These are phyloP conservation scores for Ypsolopha scabrella DNA, from an alignment of 2,888 invertebrate genomes.

Conservation along the genomic window DNA sequence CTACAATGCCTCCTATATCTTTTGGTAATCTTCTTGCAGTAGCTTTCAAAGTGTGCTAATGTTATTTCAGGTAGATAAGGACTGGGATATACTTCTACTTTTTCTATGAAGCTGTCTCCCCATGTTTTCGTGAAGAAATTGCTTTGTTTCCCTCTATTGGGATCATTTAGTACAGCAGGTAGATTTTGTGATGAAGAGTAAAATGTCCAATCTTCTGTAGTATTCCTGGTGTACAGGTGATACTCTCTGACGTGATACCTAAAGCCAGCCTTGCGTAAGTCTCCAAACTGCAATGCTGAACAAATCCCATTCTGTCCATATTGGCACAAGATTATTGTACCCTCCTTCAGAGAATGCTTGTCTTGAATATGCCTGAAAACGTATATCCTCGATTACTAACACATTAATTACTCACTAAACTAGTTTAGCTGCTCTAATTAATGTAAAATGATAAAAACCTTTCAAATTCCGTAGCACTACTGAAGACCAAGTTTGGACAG, in stretches of 20 bases:
- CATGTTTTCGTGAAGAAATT: conserved; percentile 97
- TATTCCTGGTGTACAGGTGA: conserved; percentile 55
- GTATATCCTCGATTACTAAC: no score
- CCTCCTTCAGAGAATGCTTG: conserved; percentile 85
- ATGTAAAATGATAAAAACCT: conserved; percentile 37
- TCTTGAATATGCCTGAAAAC: conserved; percentile 80
- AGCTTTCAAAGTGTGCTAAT: conserved; percentile 86
- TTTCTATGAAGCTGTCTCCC: conserved; percentile 95
- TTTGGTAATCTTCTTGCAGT: conserved; percentile 82
- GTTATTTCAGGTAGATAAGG: conserved; percentile 87
- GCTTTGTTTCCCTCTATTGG: conserved; percentile 88
- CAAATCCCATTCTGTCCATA: conserved; percentile 92
- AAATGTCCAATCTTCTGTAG: conserved; percentile 80
- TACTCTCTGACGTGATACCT: conserved; percentile 84
- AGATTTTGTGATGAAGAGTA: conserved; percentile 94
- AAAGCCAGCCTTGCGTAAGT: conserved; percentile 89
- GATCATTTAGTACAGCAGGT: conserved; percentile 96
- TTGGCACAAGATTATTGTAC: conserved; percentile 87
- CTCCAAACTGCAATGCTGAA: conserved; percentile 88
- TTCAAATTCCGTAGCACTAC: conserved; percentile 70
- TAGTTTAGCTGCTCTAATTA: no score
- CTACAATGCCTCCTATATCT: conserved; percentile 74
- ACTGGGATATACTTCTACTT: conserved; percentile 80
- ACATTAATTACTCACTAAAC: no score
- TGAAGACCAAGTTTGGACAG: conserved; percentile 71